Base-by-base conservation (phyloP, 2,888 invertebrate genomes). In the Encarsia formosa region DNA sequence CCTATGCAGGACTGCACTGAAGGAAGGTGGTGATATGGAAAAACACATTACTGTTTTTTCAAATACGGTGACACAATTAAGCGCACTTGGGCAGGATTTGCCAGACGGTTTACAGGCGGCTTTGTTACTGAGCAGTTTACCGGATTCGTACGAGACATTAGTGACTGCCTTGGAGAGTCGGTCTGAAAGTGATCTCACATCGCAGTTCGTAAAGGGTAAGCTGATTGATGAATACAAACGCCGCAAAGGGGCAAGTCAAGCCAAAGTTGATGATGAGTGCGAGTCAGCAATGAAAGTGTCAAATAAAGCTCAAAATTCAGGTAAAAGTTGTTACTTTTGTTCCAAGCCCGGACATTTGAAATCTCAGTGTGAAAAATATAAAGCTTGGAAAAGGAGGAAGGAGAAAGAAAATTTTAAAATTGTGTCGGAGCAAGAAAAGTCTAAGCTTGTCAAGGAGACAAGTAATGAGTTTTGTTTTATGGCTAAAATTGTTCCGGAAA, bases 191-290 rank as follows among this genome's bases (percentile, higher is more conserved):
- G 60, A 61, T 9, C 42, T 61, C 4, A 61, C 58, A 2, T 19
- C 60, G 11, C 57, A 52, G 18, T 52, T 57, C 6, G 61, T 59
- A 2, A 58, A 53, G 26, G 58, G 61, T 15, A 59, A 60, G 45
- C 38, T 62, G 3, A 38, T 63, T n/a, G 63, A 61, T 38, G 62
- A 63, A 19, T 58, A 54, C 19, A 48, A 53, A 32, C 41, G 57
- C 4, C 49, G 58, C 6, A 35, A 15, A 13, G 29, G 29, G 29
- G 29, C 13, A 29, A n/a, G n/a, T n/a, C n/a, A n/a, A n/a, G n/a
- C n/a, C n/a, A n/a, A n/a, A n/a, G n/a, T n/a, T n/a, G 59, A 56
- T 58, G 56, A 54, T 55, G 24, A 37, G 38, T 23, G 40, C 23
- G 20, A 34, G n/a, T n/a, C n/a, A n/a, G n/a, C n/a, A n/a, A n/a